phyloP scores from a whole-genome alignment of 1,140 invertebrate species.

The Dinoponera quadriceps region DNA sequence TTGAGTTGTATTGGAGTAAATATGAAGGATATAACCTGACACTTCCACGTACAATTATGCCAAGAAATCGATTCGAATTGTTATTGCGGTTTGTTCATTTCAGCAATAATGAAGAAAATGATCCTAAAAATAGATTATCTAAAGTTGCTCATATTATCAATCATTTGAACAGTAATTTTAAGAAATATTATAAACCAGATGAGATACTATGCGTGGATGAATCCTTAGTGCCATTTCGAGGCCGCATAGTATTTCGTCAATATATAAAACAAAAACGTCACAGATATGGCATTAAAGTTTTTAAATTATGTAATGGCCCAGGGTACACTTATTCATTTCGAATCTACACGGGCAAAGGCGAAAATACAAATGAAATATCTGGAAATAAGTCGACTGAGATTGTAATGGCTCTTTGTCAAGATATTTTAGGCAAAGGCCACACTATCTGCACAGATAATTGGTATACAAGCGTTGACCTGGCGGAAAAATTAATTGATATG shows the following conservation, averaged over 20 bases:
- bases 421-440: constrained; percentile 57
- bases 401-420: constrained; percentile 66
- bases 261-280: constrained; percentile 77
- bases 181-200: constrained; percentile 72
- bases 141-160: constrained; percentile 62
- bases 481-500: constrained; percentile 55
- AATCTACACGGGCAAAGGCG: constrained; percentile 69
- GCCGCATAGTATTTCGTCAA: constrained; percentile 78
- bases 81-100: constrained; percentile 31
- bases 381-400: constrained; percentile 68
- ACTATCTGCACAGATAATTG: constrained; percentile 69
- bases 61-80: constrained; percentile 73
- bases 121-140: constrained; percentile 63
- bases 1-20: constrained; percentile 71
- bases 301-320: constrained; percentile 69
- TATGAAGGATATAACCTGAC: constrained; percentile 47
- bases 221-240: constrained; percentile 80
- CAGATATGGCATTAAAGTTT: constrained; percentile 74
- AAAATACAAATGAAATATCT: not conserved
- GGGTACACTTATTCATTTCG: constrained; percentile 68
- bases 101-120: constrained; percentile 35
- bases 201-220: constrained; percentile 80
- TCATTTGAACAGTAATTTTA: constrained; percentile 63
- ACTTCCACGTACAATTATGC: constrained; percentile 50
- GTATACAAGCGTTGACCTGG: constrained; percentile 71